Base-by-base conservation (phyloP, 2,797 vertebrate genomes). In the Neosalanx taihuensis region DNA sequence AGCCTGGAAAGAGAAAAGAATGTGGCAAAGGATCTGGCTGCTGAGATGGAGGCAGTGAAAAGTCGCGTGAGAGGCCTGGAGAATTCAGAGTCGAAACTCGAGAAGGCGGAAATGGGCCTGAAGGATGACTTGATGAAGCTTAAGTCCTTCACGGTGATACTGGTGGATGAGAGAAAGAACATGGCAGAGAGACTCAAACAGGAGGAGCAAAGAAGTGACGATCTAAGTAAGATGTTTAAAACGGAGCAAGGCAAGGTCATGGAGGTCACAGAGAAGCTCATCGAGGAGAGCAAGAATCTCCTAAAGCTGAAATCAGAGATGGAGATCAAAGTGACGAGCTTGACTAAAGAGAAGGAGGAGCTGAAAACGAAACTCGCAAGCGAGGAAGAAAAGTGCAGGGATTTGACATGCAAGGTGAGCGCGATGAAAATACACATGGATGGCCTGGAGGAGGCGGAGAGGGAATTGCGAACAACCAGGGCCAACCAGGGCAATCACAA, bases 241-340 rank as follows among this genome's bases (percentile, higher is more conserved):
- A 89, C 92, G 1, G 97, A 99, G 81, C 95, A 99, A 85, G 86
- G 92, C 3, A 98, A 98, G 76, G 96, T 98, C 41, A 98, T 93
- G 77, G 95, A 97, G 59, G 95, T 99, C 35, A 99, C 97, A 0
- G 97, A 98, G 86, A 99, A 96, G 78, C 84, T 99, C 78, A 99
- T 99, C 1, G 96, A 99, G 74, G 98, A 99, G 88, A 99, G 98
- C 85, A 99, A 97, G 80, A 98, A 94, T 75, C 93, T 97, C 75
- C 89, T 99, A 69, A 97, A 94, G 77, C 80, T 96, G 76, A 99
- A 99, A 80, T 95, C 96, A 0, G 96, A 99, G 79, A 96, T 95
- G 95, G 97, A 98, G 76, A 88, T 91, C 12, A 95, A 93, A 72
- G 92, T 96, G n/a, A 93, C 92, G 1, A 76, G 29, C 29, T 87